Evolutionary conservation across 2,113 vertebrate genomes (phyloP).

Genomic region (Willisornis vidua): DNA sequence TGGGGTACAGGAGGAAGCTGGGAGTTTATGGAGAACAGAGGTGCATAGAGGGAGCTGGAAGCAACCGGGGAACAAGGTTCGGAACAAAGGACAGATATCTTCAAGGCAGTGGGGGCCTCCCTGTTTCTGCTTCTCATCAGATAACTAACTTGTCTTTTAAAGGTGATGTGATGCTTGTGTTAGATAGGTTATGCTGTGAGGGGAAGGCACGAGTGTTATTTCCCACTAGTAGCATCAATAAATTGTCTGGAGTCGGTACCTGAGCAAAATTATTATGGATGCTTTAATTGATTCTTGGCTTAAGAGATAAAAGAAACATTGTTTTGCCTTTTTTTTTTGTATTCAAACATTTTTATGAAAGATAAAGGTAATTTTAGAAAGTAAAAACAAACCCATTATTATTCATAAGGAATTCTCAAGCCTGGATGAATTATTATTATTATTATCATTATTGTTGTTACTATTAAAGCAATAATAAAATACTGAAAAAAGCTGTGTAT

Average conservation of each 20-base stretch:
- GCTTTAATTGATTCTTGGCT: neutral
- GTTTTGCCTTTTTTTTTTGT: neutral
- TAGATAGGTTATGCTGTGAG: neutral
- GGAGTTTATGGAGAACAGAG: neutral
- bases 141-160: neutral
- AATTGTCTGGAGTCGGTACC: neutral
- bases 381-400: neutral
- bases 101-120: neutral
- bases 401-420: neutral
- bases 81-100: fast-evolving
- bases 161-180: neutral
- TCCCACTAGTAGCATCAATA: neutral
- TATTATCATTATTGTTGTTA: neutral
- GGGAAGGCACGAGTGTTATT: neutral
- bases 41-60: neutral
- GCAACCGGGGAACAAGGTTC: fast-evolving
- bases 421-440: neutral
- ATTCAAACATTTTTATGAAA: neutral
- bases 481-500: neutral
- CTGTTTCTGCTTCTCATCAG: neutral
- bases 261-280: neutral
- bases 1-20: neutral
- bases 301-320: neutral
- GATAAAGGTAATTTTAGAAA: neutral
- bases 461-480: neutral